These are phyloP conservation scores for Cyanoderma ruficeps DNA, from an alignment of 2,113 vertebrate genomes.

Conservation along the genomic window DNA sequence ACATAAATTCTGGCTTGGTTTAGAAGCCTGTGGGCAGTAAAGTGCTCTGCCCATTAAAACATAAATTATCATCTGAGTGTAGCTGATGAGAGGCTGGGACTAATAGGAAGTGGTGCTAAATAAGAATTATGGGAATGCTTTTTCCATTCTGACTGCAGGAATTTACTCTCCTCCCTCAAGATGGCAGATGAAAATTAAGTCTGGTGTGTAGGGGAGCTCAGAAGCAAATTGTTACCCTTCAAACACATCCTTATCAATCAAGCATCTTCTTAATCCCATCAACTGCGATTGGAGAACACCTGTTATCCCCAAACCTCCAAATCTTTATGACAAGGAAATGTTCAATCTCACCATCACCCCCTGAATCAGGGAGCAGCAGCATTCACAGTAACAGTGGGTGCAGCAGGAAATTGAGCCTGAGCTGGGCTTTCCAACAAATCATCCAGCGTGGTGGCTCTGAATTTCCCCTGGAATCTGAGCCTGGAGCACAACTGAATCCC, in stretches of 20 bases:
- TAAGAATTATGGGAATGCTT: not conserved
- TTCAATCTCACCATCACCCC: not conserved
- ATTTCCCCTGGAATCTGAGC: not conserved
- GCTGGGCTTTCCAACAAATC: not conserved
- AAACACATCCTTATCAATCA: not conserved
- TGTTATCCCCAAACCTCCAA: not conserved
- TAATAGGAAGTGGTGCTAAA: slow-evolving; percentile 28
- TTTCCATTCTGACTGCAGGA: not conserved
- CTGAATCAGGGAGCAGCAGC: not conserved
- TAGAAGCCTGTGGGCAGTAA: slow-evolving; percentile 32
- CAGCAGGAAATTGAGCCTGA: not conserved
- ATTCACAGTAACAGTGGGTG: not conserved
- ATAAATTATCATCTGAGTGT: slow-evolving; percentile 24
- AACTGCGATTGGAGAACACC: not conserved
- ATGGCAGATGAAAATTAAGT: not conserved
- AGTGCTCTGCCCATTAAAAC: slow-evolving; percentile 37
- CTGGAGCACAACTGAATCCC: not conserved
- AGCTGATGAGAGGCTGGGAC: slow-evolving; percentile 25
- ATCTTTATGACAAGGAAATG: not conserved
- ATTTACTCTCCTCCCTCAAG: not conserved
- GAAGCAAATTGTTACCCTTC: not conserved
- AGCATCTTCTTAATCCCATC: not conserved
- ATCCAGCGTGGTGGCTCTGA: not conserved
- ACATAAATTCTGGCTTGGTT: slow-evolving; percentile 19
- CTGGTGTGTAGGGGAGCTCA: not conserved